Evolutionary conservation across 2,113 vertebrate species (phyloP).

Genomic region (Meriones unguiculatus): DNA sequence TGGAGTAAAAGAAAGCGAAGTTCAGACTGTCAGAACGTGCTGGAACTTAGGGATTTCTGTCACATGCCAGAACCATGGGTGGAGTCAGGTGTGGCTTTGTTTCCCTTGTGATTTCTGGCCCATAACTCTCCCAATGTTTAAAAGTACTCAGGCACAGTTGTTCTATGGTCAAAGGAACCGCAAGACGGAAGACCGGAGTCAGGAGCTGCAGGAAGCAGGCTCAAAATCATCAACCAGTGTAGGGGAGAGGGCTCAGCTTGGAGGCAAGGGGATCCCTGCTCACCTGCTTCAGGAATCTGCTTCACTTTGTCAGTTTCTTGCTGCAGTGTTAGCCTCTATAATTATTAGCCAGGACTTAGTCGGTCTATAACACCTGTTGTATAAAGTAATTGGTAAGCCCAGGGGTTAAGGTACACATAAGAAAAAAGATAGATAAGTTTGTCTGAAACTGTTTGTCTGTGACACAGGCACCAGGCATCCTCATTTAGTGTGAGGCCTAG

Average conservation of each 20-base stretch:
- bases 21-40: neutral
- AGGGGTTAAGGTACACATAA: neutral
- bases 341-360: neutral
- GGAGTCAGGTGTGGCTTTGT: neutral
- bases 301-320: neutral
- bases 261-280: neutral
- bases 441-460: constrained; percentile 59
- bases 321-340: neutral
- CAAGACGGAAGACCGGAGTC: neutral
- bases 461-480: constrained; percentile 36
- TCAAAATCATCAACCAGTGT: neutral
- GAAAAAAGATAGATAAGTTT: constrained; percentile 42
- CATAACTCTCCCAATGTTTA: neutral
- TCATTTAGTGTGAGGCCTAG: neutral
- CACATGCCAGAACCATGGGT: neutral
- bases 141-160: neutral
- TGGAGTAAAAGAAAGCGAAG: neutral
- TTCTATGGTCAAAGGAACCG: neutral
- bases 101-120: neutral
- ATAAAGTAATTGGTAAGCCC: neutral
- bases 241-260: neutral
- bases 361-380: neutral
- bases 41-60: neutral
- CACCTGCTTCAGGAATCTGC: neutral
- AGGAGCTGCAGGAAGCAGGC: neutral